Base-by-base conservation (phyloP, 2,888 invertebrate species). In the Cheilosia soror region DNA sequence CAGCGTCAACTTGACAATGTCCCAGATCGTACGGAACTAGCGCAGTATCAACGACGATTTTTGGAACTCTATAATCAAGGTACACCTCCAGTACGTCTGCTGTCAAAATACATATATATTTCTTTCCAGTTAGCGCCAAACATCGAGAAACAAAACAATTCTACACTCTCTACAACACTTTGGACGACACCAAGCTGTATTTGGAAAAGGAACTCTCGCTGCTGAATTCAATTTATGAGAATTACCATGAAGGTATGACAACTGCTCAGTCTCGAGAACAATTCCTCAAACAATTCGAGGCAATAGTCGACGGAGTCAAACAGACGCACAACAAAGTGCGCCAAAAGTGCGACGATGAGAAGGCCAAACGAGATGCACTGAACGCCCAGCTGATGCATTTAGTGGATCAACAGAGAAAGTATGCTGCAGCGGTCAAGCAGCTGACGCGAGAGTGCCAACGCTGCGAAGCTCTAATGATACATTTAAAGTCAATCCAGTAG, bases 111-210 rank as follows among this genome's bases (percentile, higher is more conserved):
- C 13, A 7, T 58, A 0, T 25, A 4, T 5, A 40, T 27, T 53
- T 9, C 11, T 55, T 81, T 80, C 0, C 93, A 98, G 98, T 99
- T 90, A 96, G 98, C 85, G 96, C 97, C 33, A 98, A 98, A 90
- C 98, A 99, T 91, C 96, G 97, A 91, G 98, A 99, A 94, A 99
- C 99, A 0, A 99, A 99, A 92, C 98, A 99, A 93, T 98, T 98
- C 93, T 99, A 97, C 92, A 98, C 97, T 49, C 94, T 99, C 84
- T 98, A 98, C 93, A 99, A 99, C 92, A 98, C 98, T 2, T 93
- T 99, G 69, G 96, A 98, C 91, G 98, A 99, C 93, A 97, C 97
- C n/a, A 96, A 97, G 92, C 93, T 96, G 49, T 99, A 98, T 92
- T 95, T 98, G 90, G 96, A 96, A 87, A 98, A 98, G 91, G 99